Conservation (phyloP, 2,888 invertebrate genomes). For the Drosophila rellima region DNA sequence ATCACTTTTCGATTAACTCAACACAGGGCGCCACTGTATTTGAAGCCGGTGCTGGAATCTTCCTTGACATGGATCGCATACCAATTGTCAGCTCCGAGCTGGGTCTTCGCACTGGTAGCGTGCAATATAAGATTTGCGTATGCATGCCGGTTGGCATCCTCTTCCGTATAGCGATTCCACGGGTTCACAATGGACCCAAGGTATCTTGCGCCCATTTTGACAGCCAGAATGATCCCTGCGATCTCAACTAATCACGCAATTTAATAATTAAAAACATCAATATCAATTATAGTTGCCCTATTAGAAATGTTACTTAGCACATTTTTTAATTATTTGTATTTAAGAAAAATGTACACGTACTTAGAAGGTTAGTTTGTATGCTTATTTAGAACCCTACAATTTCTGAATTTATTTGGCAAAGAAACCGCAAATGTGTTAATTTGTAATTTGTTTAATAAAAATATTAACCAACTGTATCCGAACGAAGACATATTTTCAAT, state of each 20-base stretch:
- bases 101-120: conserved; percentile 85
- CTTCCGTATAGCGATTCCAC: conserved; percentile 91
- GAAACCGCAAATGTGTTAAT: conserved; percentile 23
- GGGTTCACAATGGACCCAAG: conserved; percentile 84
- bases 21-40: conserved; percentile 92
- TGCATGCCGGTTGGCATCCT: conserved; percentile 96
- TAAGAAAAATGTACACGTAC: conserved; percentile 63
- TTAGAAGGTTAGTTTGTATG: conserved; percentile 49
- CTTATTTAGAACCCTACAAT: conserved; percentile 33
- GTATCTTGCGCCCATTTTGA: conserved; percentile 84
- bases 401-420: conserved; percentile 38
- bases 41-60: conserved; percentile 90
- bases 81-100: conserved; percentile 88
- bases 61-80: conserved; percentile 90
- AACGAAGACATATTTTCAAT: conserved; percentile 37
- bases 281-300: conserved; percentile 37
- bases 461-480: conserved; percentile 40
- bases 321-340: conserved; percentile 55
- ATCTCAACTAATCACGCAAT: conserved; percentile 49
- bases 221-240: conserved; percentile 84
- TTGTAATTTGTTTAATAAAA: conserved; percentile 40
- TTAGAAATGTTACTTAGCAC: conserved; percentile 60
- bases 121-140: conserved; percentile 94
- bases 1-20: conserved; percentile 91
- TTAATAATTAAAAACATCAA: background rate